Evolutionary conservation across 2,113 vertebrate species (phyloP), one percentile per base, ranked within the genome.

Genomic region (Pseudopipra pipra): DNA sequence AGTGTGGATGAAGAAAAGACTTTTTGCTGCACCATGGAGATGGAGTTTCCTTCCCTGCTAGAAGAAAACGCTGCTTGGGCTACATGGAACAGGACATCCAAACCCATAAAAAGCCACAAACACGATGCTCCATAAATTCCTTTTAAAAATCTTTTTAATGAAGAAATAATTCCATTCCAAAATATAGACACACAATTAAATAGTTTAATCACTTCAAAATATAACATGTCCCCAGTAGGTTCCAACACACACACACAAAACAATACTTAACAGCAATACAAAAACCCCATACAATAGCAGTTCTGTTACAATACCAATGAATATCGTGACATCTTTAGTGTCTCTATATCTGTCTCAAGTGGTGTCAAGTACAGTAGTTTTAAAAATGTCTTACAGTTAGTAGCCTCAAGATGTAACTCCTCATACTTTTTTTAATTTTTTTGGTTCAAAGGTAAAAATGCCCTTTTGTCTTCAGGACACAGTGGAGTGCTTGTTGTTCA

Each of bases 141-240:
- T 98, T 98, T 98, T 97, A 98, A 97, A 98, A 98, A 98, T 98
- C 97, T 97, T 98, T 98, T 98, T 98, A 98, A 98, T 98, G 98
- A 98, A 98, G 98, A 98, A 98, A 98, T 98, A 98, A 98, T 98
- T 98, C 96, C 98, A 98, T 98, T 98, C 98, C 98, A 98, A 98
- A 98, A 98, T 98, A 98, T 98, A 98, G 98, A 98, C 98, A 98
- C 98, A 98, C 98, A 98, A 98, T 98, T 98, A 98, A 98, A 98
- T 98, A 98, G 98, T 98, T 98, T 98, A 98, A 98, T 98, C 98
- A 98, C 98, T 98, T 98, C 98, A 98, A 98, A 98, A 98, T 98
- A 98, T 98, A 98, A 98, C 98, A 98, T 98, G 98, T 98, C 97
- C 98, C 98, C 98, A 98, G 97, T 98, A 98, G 97, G 98, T 98